Base-by-base conservation (phyloP, 2,888 invertebrate genomes). In the Megamerina dolium region DNA sequence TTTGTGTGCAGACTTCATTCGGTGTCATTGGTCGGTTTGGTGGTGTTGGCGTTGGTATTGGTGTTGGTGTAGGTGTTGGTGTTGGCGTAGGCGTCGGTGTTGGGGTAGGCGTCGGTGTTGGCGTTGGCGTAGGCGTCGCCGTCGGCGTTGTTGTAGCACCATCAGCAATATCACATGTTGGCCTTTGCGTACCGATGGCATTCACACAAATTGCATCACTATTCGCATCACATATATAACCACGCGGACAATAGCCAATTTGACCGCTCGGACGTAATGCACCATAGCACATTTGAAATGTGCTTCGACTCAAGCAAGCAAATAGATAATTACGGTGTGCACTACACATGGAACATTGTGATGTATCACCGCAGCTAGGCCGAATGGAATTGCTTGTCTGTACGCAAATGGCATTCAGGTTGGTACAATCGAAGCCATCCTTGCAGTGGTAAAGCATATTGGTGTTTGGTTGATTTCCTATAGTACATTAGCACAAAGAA, bases 261-360 rank as follows among this genome's bases (percentile, higher is more conserved):
- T 53, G 40, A 10, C 66, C 64, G 4, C 49, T 54, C 5, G 68
- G 60, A 12, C 51, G 55, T 1, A 48, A 37, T 17, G 64, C 61
- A 8, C 68, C 68, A 14, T 66, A 65, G 47, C 68, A 68, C 63
- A 66, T 61, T 29, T 58, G 63, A 12, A 66, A 68, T 19, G 56
- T 57, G 3, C 51, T 43, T 0, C 64, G 60, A 37, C 66, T 63
- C 9, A 48, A 56, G 45, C 67, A 68, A 23, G 66, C 60, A 26
- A 68, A 68, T 17, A 64, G 48, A 33, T 59, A 52, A 47, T 66
- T 63, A 1, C 51, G 48, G n/a, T 64, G 61, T 3, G 66, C 67
- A 32, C 59, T 59, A n/a, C 67, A 68, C 5, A 51, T 54, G 3
- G 66, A 65, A 41, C 67, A 68, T n/a, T 55, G 48, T 4, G 63